Evolutionary conservation across 2,888 invertebrate genomes (phyloP).

Genomic region (Oxyteleia sp.): DNA sequence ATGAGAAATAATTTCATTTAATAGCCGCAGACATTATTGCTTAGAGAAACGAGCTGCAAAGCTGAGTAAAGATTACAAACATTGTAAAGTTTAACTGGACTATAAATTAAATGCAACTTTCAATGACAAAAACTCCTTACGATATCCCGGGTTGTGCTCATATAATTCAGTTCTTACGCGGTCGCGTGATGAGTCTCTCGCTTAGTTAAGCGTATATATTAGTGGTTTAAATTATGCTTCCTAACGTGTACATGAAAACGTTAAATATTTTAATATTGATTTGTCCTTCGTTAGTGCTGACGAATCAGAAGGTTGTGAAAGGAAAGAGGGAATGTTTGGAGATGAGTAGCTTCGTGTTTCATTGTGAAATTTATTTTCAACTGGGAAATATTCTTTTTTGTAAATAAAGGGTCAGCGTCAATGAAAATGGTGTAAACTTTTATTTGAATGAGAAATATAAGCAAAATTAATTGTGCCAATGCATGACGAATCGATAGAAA

Average conservation of each 20-base stretch:
- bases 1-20: slow-evolving; percentile 34
- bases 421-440: too few species aligned
- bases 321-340: too few species aligned
- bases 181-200: slow-evolving; percentile 50
- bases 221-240: slow-evolving; percentile 42
- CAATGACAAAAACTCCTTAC: slow-evolving; percentile 35
- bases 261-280: slow-evolving; percentile 57
- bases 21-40: slow-evolving; percentile 32
- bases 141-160: background rate
- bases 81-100: slow-evolving; percentile 40
- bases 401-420: too few species aligned
- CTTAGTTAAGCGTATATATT: slow-evolving; percentile 35
- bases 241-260: slow-evolving; percentile 45
- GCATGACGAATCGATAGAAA: too few species aligned
- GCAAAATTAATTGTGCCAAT: too few species aligned
- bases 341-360: too few species aligned
- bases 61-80: slow-evolving; percentile 14
- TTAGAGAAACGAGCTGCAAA: slow-evolving; percentile 24
- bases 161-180: slow-evolving; percentile 13
- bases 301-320: slow-evolving; percentile 20
- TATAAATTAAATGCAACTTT: slow-evolving; percentile 50
- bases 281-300: slow-evolving; percentile 34
- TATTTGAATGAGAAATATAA: too few species aligned
- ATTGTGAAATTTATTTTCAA: too few species aligned
- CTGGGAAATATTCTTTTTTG: too few species aligned